Conservation (phyloP, 1,140 invertebrate genomes). For the Anastrepha obliqua region DNA sequence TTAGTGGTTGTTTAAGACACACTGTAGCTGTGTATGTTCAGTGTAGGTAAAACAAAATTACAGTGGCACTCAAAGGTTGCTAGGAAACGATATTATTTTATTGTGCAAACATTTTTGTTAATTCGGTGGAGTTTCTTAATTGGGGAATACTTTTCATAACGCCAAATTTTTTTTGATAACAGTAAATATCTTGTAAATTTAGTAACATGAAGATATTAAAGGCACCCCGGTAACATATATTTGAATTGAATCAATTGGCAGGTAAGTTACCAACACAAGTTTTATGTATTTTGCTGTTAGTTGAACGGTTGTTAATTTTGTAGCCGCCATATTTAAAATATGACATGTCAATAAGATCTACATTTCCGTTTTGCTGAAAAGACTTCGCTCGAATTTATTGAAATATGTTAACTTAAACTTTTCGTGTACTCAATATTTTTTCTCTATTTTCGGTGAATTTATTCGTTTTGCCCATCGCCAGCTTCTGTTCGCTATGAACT, state of each 20-base stretch:
- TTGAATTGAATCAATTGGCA: background rate
- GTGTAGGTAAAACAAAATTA: background rate
- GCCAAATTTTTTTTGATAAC: no score
- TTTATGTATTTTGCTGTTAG: background rate
- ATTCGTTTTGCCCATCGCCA: background rate
- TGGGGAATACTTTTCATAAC: background rate
- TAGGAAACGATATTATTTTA: constrained; percentile 1
- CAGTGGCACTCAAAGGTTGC: background rate
- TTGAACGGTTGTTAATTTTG: background rate
- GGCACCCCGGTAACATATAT: background rate
- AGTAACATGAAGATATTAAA: background rate
- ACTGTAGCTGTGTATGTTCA: constrained; percentile 34
- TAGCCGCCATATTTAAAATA: background rate
- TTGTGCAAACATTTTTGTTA: background rate
- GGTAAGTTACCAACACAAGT: background rate
- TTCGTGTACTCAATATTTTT: background rate
- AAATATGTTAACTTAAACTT: background rate
- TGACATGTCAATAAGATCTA: background rate
- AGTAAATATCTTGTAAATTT: no score
- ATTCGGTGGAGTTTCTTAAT: background rate
- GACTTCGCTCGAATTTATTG: background rate
- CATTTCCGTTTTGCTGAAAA: background rate
- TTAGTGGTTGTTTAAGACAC: background rate
- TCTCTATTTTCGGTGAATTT: background rate
- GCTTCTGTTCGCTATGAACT: constrained; percentile 65